Evolutionary conservation across 2,113 vertebrate species (phyloP), one percentile per base, ranked within the genome.

Genomic region (Ochotona princeps): DNA sequence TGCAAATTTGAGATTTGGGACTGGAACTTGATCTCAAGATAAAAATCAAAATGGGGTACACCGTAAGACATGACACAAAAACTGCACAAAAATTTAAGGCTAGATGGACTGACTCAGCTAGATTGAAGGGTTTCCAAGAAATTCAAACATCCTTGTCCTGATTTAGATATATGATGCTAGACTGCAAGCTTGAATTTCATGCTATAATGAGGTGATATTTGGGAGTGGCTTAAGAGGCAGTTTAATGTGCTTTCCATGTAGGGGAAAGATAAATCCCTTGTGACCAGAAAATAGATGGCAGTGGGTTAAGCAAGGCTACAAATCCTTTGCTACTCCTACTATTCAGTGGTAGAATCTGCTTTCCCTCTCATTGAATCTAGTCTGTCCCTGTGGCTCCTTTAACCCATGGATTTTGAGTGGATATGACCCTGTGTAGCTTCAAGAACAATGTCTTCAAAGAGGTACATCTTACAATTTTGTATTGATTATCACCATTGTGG

Each of bases 141-240:
- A 57, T 60, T 83, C 15, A 65, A 79, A 38, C 32, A 49, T 63
- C 23, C 23, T 76, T 1, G 28, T 70, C 14, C 20, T 79, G 17
- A 91, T 25, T 94, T 75, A 94, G 61, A 61, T 30, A 32, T 35
- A 93, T 4, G 23, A 30, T 81, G 25, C 74, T 88, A 11, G 23
- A 73, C 21, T 79, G 86, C 28, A 76, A 49, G 32, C 30, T 67
- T 90, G 32, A 87, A 49, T 47, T 92, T 74, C 38, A 78, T 51
- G 65, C 35, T 25, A 4, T 61, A 72, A 7, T 74, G 13, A 9
- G 65, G 14, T 94, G 13, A 85, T 85, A 81, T 51, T 65, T 88
- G 20, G 17, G 9, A 17, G 2, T 12, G 1, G 0, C 66, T 47
- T 49, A 49, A 20, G 63, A 30, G 66, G 57, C 9, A 6, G 28